These are phyloP conservation scores for Burhinus oedicnemus DNA, from an alignment of 2,113 vertebrate genomes.

Conservation along the genomic window DNA sequence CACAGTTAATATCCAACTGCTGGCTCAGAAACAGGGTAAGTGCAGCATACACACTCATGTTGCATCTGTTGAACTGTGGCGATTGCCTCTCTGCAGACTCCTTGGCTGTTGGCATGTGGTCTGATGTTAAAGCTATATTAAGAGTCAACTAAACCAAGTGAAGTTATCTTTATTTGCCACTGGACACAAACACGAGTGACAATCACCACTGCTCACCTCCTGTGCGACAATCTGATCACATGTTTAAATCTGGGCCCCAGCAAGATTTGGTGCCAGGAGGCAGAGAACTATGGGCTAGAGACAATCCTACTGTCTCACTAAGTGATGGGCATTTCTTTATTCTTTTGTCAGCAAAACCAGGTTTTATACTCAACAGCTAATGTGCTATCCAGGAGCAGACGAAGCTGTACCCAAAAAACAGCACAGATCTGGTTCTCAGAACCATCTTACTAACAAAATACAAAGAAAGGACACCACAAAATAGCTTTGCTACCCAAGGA, in stretches of 20 bases:
- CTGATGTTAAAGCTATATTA: not conserved
- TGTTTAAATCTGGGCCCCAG: not conserved
- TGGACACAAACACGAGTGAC: not conserved
- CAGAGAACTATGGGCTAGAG: not conserved
- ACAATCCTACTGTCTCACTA: not conserved
- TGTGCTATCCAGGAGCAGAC: not conserved
- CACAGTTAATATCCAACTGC: not conserved
- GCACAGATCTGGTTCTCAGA: not conserved
- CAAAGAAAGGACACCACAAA: not conserved
- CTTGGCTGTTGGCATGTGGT: fast-evolving
- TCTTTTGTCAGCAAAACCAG: not conserved
- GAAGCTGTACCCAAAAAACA: not conserved
- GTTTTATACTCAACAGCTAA: not conserved
- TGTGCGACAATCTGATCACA: fast-evolving
- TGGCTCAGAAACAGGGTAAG: not conserved
- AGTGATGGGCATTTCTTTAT: not conserved
- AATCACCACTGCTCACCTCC: not conserved
- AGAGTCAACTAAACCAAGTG: not conserved
- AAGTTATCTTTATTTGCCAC: not conserved
- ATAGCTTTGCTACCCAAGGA: not conserved
- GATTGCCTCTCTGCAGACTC: not conserved
- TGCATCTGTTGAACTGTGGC: not conserved
- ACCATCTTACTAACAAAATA: not conserved
- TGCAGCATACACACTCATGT: not conserved
- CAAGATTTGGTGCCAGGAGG: not conserved